Percentiles rank a stretch among this genome's conserved stretches.
These are phyloP conservation scores for Holothuria scabra DNA, from an alignment of 53 echinoderm and acorn worm species.

Conservation along the genomic window DNA sequence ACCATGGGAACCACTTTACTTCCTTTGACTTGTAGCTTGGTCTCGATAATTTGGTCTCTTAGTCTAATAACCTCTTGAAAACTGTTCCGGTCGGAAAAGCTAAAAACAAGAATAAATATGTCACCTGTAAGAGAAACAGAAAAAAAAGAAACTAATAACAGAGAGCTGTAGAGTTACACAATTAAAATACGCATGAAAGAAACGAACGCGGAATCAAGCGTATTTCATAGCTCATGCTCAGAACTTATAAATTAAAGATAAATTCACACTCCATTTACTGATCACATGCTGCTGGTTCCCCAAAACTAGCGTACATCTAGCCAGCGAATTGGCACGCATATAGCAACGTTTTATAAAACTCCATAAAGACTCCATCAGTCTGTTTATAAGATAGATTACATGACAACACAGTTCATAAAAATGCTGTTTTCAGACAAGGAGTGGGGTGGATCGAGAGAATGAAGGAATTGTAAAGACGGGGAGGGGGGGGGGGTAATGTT, in stretches of 20 bases:
- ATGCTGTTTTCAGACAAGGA: no score
- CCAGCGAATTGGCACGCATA: no score
- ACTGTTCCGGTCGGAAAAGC: slow-evolving; percentile 87
- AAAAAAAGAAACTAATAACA: not conserved
- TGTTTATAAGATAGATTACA: no score
- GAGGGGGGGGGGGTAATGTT: no score
- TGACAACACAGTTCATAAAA: no score
- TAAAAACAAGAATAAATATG: slow-evolving; percentile 94
- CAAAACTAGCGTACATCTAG: no score
- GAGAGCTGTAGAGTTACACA: not conserved
- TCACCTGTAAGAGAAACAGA: slow-evolving; percentile 72
- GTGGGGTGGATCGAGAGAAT: no score
- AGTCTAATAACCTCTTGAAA: slow-evolving; percentile 88
- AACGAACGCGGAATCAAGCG: not conserved
- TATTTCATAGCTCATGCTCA: not conserved
- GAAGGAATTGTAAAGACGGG: no score
- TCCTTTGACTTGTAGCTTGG: slow-evolving; percentile 79
- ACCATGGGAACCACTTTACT: slow-evolving; percentile 76
- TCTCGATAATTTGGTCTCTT: slow-evolving; percentile 86
- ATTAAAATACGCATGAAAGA: not conserved
- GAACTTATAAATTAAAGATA: not conserved
- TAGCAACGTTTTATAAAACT: no score
- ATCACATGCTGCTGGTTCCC: no score
- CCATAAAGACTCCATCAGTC: no score
- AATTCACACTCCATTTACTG: no score